Conservation (phyloP, 2,888 invertebrate species). For the Pemphredon lugubris region DNA sequence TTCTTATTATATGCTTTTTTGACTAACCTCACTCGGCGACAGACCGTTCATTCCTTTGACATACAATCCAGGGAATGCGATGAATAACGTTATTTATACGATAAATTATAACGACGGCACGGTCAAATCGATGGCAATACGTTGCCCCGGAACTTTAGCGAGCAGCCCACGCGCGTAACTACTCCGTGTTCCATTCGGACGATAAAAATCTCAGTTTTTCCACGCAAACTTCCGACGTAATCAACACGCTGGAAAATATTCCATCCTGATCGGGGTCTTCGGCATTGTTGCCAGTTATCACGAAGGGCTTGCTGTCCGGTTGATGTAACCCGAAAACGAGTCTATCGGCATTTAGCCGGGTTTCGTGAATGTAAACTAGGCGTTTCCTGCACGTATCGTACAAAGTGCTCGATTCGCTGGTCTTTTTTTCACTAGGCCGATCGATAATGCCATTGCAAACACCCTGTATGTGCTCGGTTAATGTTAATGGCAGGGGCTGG, state of each 20-base stretch:
- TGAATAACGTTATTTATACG: too few species aligned
- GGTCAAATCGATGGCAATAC: too few species aligned
- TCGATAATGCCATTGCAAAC: constrained; percentile 73
- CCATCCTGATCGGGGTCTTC: constrained; percentile 27
- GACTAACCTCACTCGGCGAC: too few species aligned
- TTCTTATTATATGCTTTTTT: too few species aligned
- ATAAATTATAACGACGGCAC: too few species aligned
- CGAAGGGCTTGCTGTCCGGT: constrained; percentile 29
- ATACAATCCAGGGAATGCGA: too few species aligned
- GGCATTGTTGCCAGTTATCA: constrained; percentile 40
- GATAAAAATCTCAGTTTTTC: neutral
- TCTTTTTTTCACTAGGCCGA: constrained; percentile 66
- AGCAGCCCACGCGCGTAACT: too few species aligned
- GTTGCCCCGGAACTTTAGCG: too few species aligned
- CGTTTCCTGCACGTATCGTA: constrained; percentile 67
- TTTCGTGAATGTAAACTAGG: constrained; percentile 70
- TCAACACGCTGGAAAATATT: constrained; percentile 23
- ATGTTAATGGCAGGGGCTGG: constrained; percentile 75
- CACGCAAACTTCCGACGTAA: neutral
- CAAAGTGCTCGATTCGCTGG: constrained; percentile 67
- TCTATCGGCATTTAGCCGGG: constrained; percentile 65
- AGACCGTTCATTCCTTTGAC: too few species aligned
- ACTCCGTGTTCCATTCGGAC: neutral
- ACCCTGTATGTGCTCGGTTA: constrained; percentile 72
- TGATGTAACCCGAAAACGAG: constrained; percentile 55